Evolutionary conservation across 2,888 invertebrate genomes (phyloP).

Genomic region (Synergus laeviventris): DNA sequence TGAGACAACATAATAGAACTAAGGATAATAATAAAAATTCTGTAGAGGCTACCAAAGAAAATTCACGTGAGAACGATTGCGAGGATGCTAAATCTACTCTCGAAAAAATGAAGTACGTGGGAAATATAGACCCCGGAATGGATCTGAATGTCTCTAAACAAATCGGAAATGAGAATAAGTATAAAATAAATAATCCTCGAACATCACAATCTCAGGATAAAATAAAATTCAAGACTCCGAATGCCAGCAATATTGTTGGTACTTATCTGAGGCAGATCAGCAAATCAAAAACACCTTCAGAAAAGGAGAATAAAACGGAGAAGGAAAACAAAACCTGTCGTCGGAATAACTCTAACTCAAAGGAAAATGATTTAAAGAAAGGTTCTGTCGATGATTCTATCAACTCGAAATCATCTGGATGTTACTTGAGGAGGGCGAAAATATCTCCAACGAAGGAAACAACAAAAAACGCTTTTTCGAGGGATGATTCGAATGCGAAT

Average conservation of each 20-base stretch:
- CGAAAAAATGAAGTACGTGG: constrained; percentile 70
- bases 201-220: constrained; percentile 16
- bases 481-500: constrained; percentile 45
- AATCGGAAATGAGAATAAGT: constrained; percentile 22
- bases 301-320: constrained; percentile 45
- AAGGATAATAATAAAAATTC: constrained; percentile 48
- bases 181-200: constrained; percentile 17
- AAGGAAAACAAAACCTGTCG: constrained; percentile 61
- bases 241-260: constrained; percentile 64
- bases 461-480: constrained; percentile 66
- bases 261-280: constrained; percentile 70
- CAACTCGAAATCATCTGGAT: constrained; percentile 59
- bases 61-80: constrained; percentile 52
- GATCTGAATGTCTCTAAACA: constrained; percentile 7
- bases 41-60: constrained; percentile 48
- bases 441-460: constrained; percentile 73
- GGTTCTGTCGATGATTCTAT: constrained; percentile 49
- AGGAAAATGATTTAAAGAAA: constrained; percentile 58
- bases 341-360: constrained; percentile 57
- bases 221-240: constrained; percentile 62
- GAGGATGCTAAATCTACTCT: constrained; percentile 38
- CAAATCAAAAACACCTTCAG: constrained; percentile 62
- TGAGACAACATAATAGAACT: constrained; percentile 59
- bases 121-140: constrained; percentile 55
- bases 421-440: constrained; percentile 71